Base-by-base conservation (phyloP, 2,113 vertebrate genomes). In the Otus sunia region DNA sequence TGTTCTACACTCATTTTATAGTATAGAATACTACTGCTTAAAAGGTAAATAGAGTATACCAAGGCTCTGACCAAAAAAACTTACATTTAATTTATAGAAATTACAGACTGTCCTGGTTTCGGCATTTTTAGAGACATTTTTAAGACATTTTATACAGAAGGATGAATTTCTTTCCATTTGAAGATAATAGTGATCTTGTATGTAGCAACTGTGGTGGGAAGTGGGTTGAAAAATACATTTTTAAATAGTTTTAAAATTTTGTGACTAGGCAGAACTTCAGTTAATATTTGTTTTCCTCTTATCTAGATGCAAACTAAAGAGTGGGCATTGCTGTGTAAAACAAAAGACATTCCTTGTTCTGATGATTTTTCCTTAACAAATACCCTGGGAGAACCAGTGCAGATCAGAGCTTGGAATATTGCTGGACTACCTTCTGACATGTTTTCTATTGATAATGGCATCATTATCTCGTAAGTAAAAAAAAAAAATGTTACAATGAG, bases 401-500 rank as follows among this genome's bases (percentile, higher is more conserved):
- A 98, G 94, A 99, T 99, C 64, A 97, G 98, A 76, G 68, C 97
- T 30, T 99, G 99, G 99, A 99, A 98, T 79, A 99, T 99, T 49
- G 98, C 99, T 45, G 99, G 99, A 15, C 97, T 99, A n/a, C 99
- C 99, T 23, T 99, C 99, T 5, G 99, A 99, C 95, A 98, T 92
- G 23, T 99, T 99, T 96, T 99, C 99, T 73, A 97, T 99, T 80
- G 99, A 99, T 93, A 99, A 99, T 16, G 99, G 97, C 30, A 99
- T 99, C 90, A 99, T 99, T 85, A 99, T 99, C 89, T 98, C 98
- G 98, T 99, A 96, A 99, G 98, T 98, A 43, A 79, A 94, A 87
- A 26, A 47, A 52, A 36, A 49, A 25, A 49, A 72, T 45, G 27
- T 72, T 41, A 47, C 6, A 52, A 37, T 34, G 25, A 52, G 45